phyloP scores from a whole-genome alignment of 2,888 invertebrate species.

The Dione juno region DNA sequence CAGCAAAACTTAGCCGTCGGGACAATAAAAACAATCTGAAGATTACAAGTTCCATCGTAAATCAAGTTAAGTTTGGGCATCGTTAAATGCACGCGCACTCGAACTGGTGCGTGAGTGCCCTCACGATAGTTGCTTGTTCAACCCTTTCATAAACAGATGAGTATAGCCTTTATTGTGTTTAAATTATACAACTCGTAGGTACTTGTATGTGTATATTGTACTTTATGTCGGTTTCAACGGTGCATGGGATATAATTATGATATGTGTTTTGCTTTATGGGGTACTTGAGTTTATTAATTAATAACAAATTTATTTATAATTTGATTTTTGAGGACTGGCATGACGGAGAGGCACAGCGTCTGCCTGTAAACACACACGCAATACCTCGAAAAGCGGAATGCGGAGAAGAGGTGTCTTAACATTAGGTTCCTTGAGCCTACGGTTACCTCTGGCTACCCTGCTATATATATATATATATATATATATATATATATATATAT shows the following conservation, averaged over 20 bases:
- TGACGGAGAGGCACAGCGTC: too few relatives aligned
- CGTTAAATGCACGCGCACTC: constrained; percentile 33
- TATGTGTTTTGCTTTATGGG: not conserved
- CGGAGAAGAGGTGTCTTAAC: too few relatives aligned
- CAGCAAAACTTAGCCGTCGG: constrained; percentile 5
- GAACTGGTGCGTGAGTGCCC: constrained; percentile 29
- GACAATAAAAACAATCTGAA: constrained; percentile 22
- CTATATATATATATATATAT: too few relatives aligned
- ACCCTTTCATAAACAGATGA: constrained; percentile 27
- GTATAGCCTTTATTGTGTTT: not conserved
- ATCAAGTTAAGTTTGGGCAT: constrained; percentile 33
- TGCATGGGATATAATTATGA: not conserved
- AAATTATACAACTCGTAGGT: constrained; percentile 8
- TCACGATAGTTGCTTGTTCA: constrained; percentile 22
- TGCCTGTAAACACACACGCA: too few relatives aligned
- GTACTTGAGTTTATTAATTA: too few relatives aligned
- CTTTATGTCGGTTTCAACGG: not conserved
- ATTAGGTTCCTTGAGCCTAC: too few relatives aligned
- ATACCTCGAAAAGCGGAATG: too few relatives aligned
- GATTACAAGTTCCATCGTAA: constrained; percentile 29
- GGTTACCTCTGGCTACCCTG: too few relatives aligned
- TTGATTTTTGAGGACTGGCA: too few relatives aligned
- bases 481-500: too few relatives aligned
- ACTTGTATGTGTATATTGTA: not conserved
- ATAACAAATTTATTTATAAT: too few relatives aligned